These are phyloP conservation scores for Mylabris sibirica DNA, from an alignment of 2,888 invertebrate species.

Conservation along the genomic window DNA sequence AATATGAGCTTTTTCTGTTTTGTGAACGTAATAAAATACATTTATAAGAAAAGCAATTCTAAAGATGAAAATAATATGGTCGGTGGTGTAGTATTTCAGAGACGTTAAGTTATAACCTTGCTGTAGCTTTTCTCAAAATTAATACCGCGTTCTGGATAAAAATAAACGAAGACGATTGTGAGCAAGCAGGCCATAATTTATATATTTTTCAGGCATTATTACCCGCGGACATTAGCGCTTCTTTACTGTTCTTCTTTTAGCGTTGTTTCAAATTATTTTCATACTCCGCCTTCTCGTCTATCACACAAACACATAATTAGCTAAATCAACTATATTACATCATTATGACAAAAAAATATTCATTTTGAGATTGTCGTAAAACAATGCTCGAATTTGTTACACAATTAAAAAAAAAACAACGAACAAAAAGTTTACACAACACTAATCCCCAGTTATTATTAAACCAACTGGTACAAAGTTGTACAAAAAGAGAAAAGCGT, in stretches of 20 bases:
- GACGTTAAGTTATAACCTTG: conserved; percentile 40
- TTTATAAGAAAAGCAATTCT: conserved; percentile 36
- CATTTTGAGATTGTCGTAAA: too few species aligned
- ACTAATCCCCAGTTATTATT: background rate
- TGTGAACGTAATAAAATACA: conserved; percentile 37
- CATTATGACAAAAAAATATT: background rate
- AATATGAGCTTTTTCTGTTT: conserved; percentile 34
- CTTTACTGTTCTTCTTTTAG: conserved; percentile 45
- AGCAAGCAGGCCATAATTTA: conserved; percentile 51
- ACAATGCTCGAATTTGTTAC: too few species aligned
- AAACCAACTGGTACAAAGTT: background rate
- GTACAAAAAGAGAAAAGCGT: background rate
- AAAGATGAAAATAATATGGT: conserved; percentile 39
- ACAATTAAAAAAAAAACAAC: background rate
- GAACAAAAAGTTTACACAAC: background rate
- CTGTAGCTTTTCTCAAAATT: conserved; percentile 45
- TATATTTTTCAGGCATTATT: conserved; percentile 56
- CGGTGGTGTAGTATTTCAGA: conserved; percentile 38
- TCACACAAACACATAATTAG: conserved; percentile 20
- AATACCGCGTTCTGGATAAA: conserved; percentile 44
- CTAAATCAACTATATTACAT: conserved; percentile 17
- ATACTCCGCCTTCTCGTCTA: conserved; percentile 29
- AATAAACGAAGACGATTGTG: conserved; percentile 46
- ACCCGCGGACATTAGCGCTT: conserved; percentile 51
- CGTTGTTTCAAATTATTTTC: conserved; percentile 39